These are phyloP conservation scores for Probaryconus sp. DNA, from an alignment of 1,140 invertebrate genomes.

Conservation along the genomic window DNA sequence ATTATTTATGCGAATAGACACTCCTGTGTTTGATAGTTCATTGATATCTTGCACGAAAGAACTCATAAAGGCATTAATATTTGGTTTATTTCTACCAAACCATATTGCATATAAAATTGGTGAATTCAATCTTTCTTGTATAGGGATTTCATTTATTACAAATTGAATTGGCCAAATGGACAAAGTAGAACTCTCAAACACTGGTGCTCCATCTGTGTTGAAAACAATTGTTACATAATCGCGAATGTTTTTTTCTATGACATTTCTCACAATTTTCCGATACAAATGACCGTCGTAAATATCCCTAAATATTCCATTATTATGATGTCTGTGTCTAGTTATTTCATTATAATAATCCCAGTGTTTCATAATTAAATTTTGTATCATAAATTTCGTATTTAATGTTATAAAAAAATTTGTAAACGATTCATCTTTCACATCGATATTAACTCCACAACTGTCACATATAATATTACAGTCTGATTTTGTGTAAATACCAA, in stretches of 20 bases:
- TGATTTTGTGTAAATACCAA: slow-evolving; percentile 14
- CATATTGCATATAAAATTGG: slow-evolving; percentile 1
- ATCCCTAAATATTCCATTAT: too few species aligned
- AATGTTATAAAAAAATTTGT: slow-evolving; percentile 21
- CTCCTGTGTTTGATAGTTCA: not conserved
- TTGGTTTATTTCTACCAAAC: slow-evolving; percentile 5
- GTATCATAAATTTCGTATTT: not conserved
- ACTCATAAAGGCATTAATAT: slow-evolving; percentile 3
- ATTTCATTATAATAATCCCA: slow-evolving; percentile 10
- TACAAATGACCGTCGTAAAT: too few species aligned
- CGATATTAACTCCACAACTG: not conserved
- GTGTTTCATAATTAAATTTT: slow-evolving; percentile 10
- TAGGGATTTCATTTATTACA: slow-evolving; percentile 1
- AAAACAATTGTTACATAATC: not conserved
- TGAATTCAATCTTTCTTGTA: not conserved
- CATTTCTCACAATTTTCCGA: too few species aligned
- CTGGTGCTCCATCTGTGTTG: slow-evolving; percentile 1
- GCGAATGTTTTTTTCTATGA: not conserved
- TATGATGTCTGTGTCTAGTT: slow-evolving; percentile 3
- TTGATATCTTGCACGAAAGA: slow-evolving; percentile 9
- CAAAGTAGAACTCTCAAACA: not conserved
- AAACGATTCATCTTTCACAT: slow-evolving; percentile 2
- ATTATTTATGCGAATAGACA: not conserved
- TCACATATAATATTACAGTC: not conserved
- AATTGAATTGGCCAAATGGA: slow-evolving; percentile 8